These are phyloP conservation scores for Patella ulyssiponensis DNA, from an alignment of 2,888 invertebrate species.

Conservation along the genomic window DNA sequence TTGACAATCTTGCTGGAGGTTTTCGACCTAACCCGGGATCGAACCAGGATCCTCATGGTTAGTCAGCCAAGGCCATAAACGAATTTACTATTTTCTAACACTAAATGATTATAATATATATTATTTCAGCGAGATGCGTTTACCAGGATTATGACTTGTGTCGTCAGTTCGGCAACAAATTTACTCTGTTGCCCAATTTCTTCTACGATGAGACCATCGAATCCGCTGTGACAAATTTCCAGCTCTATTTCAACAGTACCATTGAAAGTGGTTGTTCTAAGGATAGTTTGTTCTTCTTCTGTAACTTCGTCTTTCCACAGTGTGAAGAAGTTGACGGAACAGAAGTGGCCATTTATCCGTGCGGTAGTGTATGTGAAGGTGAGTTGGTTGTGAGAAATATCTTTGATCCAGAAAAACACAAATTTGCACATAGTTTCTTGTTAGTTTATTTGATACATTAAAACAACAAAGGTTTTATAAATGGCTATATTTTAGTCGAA, in stretches of 20 bases:
- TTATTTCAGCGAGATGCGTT: neutral
- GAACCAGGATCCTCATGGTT: no score
- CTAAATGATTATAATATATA: no score
- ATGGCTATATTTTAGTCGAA: no score
- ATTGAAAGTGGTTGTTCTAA: neutral
- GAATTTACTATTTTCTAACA: no score
- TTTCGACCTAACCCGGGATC: no score
- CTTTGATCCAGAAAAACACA: no score
- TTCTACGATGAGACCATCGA: neutral
- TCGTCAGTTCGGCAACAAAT: neutral
- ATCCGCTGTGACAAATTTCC: neutral
- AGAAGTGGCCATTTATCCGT: neutral
- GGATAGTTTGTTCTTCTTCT: neutral
- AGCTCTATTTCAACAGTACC: neutral
- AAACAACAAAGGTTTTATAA: no score
- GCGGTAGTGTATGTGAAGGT: neutral
- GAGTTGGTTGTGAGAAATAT: neutral
- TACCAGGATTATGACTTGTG: neutral
- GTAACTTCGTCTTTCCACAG: constrained; percentile 1
- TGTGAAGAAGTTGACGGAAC: neutral
- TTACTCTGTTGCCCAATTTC: neutral
- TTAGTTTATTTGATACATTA: no score
- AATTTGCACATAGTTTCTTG: no score
- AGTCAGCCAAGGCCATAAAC: no score
- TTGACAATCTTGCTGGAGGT: no score